Percentiles rank a stretch among this genome's conserved stretches.
These are phyloP conservation scores for Bradysia coprophila DNA, from an alignment of 1,140 invertebrate species.

Conservation along the genomic window DNA sequence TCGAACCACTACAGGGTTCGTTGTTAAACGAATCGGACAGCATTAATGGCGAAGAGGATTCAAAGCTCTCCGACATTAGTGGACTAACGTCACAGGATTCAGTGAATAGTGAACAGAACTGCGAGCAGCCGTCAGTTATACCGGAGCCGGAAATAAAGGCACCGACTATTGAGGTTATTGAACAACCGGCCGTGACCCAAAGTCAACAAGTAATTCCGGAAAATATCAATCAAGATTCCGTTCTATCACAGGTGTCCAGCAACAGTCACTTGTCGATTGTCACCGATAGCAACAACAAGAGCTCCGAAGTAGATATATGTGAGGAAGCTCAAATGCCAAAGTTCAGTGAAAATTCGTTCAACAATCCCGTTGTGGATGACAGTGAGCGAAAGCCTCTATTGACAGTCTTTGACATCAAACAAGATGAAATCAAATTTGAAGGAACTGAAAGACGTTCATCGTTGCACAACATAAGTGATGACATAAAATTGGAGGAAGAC, in stretches of 20 bases:
- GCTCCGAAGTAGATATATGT: conserved; percentile 12
- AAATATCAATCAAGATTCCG: not conserved
- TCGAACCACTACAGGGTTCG: conserved; percentile 38
- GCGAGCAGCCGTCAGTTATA: too few species aligned
- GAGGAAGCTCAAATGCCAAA: conserved; percentile 23
- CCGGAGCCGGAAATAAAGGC: conserved; percentile 1
- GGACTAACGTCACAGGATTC: conserved; percentile 31
- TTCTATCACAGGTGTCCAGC: conserved; percentile 33
- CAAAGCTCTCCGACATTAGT: conserved; percentile 36
- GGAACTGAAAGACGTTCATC: conserved; percentile 14
- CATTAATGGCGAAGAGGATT: conserved; percentile 23
- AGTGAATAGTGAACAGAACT: conserved; percentile 3
- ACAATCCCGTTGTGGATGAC: not conserved
- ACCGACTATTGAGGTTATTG: not conserved
- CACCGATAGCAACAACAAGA: conserved; percentile 19
- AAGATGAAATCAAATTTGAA: conserved; percentile 22
- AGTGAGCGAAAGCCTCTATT: conserved; percentile 2
- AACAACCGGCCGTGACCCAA: not conserved
- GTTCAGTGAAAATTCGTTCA: conserved; percentile 17
- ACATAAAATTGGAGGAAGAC: not conserved
- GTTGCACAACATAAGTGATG: not conserved
- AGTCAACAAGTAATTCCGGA: not conserved
- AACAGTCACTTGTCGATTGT: conserved; percentile 33
- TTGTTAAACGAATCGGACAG: conserved; percentile 25
- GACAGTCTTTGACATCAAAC: conserved; percentile 20